phyloP scores from a whole-genome alignment of 2,888 invertebrate genomes.

The Tachina lurida region DNA sequence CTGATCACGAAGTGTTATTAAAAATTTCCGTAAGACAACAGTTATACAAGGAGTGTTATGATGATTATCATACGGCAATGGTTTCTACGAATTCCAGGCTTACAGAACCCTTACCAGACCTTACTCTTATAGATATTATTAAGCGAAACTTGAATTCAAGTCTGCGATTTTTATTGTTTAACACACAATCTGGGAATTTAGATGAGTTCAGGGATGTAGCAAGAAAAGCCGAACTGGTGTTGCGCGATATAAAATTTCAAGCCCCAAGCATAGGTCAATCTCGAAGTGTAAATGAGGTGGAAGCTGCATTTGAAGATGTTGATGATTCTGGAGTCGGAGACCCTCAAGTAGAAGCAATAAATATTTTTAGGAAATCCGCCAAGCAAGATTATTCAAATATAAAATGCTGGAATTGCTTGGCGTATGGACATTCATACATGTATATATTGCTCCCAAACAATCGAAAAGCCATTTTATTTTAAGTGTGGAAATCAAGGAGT shows the following conservation, averaged over 20 bases:
- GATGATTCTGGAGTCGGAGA: no score
- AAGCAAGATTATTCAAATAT: no score
- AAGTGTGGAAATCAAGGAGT: conserved; percentile 31
- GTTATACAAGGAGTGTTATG: background rate
- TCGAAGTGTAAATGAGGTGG: no score
- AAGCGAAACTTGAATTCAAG: background rate
- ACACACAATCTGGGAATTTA: no score
- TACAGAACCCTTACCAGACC: background rate
- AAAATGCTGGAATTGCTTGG: conserved; percentile 1
- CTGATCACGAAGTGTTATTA: background rate
- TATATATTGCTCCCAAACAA: background rate
- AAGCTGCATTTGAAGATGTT: no score
- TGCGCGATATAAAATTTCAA: no score
- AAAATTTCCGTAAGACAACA: background rate
- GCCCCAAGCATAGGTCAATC: no score
- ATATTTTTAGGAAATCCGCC: no score
- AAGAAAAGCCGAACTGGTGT: no score
- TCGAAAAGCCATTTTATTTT: conserved; percentile 20
- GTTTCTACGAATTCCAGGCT: background rate
- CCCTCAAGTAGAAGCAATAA: no score
- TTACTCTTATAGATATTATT: conserved; percentile 1
- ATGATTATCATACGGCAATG: background rate
- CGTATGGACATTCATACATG: conserved; percentile 25
- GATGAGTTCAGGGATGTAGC: no score
- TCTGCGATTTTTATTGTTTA: no score